A percentile compares a stretch with the other conserved stretches of the same genome.
Evolutionary conservation across 1,140 invertebrate genomes (phyloP).

Genomic region (Drosophila grimshawi): DNA sequence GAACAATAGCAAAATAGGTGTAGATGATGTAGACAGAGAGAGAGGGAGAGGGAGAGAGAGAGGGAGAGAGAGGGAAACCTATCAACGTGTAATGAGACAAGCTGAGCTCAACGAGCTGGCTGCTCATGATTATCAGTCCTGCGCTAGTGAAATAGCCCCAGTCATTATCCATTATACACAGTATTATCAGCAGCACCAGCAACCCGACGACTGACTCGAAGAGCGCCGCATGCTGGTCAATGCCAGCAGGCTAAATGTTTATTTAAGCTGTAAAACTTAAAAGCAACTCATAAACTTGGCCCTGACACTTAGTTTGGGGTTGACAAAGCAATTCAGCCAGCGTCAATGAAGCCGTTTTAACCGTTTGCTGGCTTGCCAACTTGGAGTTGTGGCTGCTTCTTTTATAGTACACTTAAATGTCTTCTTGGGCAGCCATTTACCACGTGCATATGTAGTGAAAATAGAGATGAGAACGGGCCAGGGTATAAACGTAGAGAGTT

Average conservation of each 20-base stretch:
- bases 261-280: slow-evolving; percentile 75
- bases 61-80: slow-evolving; percentile 47
- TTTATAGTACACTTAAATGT: slow-evolving; percentile 23
- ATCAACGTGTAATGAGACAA: slow-evolving; percentile 80
- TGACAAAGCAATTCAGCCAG: slow-evolving; percentile 28
- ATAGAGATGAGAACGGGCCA: neutral
- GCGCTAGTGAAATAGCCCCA: slow-evolving; percentile 22
- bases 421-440: neutral
- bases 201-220: neutral
- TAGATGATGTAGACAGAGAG: slow-evolving; percentile 54
- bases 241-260: slow-evolving; percentile 58
- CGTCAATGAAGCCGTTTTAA: slow-evolving; percentile 38
- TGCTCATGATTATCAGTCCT: slow-evolving; percentile 39
- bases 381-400: slow-evolving; percentile 20
- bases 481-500: neutral
- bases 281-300: slow-evolving; percentile 67
- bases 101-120: slow-evolving; percentile 52
- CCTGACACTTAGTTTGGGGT: slow-evolving; percentile 4
- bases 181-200: slow-evolving; percentile 22
- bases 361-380: slow-evolving; percentile 36
- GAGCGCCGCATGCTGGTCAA: slow-evolving; percentile 61
- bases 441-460: neutral
- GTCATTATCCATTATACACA: slow-evolving; percentile 49
- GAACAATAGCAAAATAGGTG: slow-evolving; percentile 67
- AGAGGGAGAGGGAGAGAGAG: neutral